Evolutionary conservation across 2,888 invertebrate genomes (phyloP).

Genomic region (Eupithecia pulchellata): DNA sequence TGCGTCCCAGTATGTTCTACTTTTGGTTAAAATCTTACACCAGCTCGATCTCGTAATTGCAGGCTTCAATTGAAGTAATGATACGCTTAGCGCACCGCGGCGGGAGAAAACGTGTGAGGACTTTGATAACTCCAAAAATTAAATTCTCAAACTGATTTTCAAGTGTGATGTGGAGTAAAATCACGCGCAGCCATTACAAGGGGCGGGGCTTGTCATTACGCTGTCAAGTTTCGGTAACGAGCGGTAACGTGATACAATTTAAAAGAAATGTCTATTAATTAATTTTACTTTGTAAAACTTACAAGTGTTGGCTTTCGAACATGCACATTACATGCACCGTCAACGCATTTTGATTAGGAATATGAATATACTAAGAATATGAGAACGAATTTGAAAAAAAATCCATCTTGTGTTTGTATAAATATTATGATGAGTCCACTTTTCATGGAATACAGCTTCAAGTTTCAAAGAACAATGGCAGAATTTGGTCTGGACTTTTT

Average conservation of each 20-base stretch:
- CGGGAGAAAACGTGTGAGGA: conserved; percentile 65
- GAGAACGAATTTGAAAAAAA: too few species aligned
- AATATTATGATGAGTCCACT: too few species aligned
- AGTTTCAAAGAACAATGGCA: too few species aligned
- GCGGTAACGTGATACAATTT: conserved; percentile 53
- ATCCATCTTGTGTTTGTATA: too few species aligned
- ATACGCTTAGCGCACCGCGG: conserved; percentile 70
- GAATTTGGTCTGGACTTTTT: too few species aligned
- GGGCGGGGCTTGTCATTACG: conserved; percentile 78
- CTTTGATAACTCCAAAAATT: conserved; percentile 74
- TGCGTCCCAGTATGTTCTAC: conserved; percentile 55
- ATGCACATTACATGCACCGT: neutral
- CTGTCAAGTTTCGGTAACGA: conserved; percentile 70
- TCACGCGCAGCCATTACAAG: conserved; percentile 71
- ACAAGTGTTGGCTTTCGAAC: neutral
- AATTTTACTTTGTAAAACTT: conserved; percentile 35
- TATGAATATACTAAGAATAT: neutral
- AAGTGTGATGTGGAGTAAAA: conserved; percentile 79
- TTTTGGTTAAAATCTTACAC: conserved; percentile 61
- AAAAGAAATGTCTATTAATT: conserved; percentile 51
- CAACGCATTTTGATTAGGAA: neutral
- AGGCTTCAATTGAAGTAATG: conserved; percentile 68
- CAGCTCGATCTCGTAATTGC: conserved; percentile 70
- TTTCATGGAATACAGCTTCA: too few species aligned
- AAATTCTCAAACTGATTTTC: conserved; percentile 72